Base-by-base conservation (phyloP, 1,140 invertebrate genomes). In the Platyscapa corneri region DNA sequence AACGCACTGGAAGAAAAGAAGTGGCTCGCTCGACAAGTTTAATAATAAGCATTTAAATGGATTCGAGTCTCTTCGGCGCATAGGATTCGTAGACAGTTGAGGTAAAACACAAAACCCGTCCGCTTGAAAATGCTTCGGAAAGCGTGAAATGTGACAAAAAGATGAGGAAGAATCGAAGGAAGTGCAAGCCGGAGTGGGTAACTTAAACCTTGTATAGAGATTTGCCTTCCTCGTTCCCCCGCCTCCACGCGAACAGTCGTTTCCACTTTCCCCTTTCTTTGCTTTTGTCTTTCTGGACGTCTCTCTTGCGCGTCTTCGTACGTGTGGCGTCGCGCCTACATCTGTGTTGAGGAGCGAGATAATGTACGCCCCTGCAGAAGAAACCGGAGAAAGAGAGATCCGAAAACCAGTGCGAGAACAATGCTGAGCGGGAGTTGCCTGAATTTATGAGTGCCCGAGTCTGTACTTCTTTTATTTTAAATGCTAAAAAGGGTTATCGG, bases 331-430 rank as follows among this genome's bases (percentile, higher is more conserved):
- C 49, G 39, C 14, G 18, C 14, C 37, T 39, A 60, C 80, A 27
- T 30, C 46, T 75, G 5, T n/a, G 37, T 65, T 76, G 37, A 76
- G 72, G 34, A 32, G 65, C 56, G 37, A 76, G 72, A 75, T 76
- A 83, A 83, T 65, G 39, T 76, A 65, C 82, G 53, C 60, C 34
- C 75, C 82, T 78, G 42, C 65, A 49, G 65, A 18, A 14, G 10
- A n/a, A 1, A 34, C 23, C 5, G 30, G 18, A 32, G 78, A 78
- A 42, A 86, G 27, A 60, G 56, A 60, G 14, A 60, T 2, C 1
- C 20, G 5, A 23, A 84, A 86, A 83, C 20, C 85, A 86, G 79
- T 76, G 83, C 81, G 85, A 88, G 74, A 77, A 83, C 80, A 82
- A 82, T 72, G 67, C 67, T 56, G n/a, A 76, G 64, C 67, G 20